phyloP scores from a whole-genome alignment of 2,888 invertebrate genomes.

The Macrophya annulata region DNA sequence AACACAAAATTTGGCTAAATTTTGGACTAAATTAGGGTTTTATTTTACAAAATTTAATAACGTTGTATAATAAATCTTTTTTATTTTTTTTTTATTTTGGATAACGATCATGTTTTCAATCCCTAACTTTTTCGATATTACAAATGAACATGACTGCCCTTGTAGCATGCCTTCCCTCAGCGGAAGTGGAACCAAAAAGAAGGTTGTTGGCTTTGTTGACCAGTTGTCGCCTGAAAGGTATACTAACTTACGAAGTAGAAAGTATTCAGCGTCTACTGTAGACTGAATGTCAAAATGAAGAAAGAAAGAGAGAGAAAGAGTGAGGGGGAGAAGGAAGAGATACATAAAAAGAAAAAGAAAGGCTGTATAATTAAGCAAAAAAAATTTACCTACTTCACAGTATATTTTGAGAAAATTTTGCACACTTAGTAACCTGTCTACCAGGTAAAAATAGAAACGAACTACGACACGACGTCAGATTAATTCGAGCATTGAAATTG shows the following conservation, averaged over 20 bases:
- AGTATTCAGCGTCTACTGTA: conserved; percentile 36
- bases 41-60: background rate
- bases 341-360: background rate
- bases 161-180: conserved; percentile 78
- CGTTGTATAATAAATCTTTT: background rate
- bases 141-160: conserved; percentile 61
- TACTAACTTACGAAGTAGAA: conserved; percentile 43
- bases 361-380: background rate
- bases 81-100: no score
- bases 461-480: conserved; percentile 23
- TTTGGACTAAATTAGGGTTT: background rate
- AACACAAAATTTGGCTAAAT: background rate
- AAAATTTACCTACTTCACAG: background rate
- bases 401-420: background rate
- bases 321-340: no score
- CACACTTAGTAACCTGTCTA: background rate
- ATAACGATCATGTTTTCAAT: background rate
- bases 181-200: conserved; percentile 78
- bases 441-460: background rate
- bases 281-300: conserved; percentile 21
- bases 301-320: background rate
- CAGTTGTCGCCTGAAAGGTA: conserved; percentile 77
- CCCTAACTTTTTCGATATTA: background rate
- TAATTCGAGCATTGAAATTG: conserved; percentile 44
- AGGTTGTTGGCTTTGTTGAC: conserved; percentile 79